A percentile compares a stretch with the other conserved stretches of the same genome.
phyloP scores from a whole-genome alignment of 2,888 invertebrate species.

The Syrphus vitripennis region DNA sequence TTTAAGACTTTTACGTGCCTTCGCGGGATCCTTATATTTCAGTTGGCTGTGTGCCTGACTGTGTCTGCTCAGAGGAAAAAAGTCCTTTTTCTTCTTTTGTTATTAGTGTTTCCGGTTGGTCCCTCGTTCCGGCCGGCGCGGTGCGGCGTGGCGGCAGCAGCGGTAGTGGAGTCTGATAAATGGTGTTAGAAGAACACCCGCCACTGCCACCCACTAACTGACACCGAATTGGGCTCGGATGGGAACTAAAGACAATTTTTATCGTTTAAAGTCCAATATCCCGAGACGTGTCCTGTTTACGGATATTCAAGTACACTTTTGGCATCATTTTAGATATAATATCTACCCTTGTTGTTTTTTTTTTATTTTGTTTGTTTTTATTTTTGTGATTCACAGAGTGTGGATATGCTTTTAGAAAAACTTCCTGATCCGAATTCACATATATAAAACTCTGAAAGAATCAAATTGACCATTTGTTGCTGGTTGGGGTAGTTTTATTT shows the following conservation, averaged over 20 bases:
- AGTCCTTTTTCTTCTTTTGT: constrained; percentile 31
- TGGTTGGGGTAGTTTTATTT: constrained; percentile 50
- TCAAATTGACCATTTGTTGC: constrained; percentile 69
- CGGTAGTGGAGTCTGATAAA: constrained; percentile 57
- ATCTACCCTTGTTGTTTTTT: background rate
- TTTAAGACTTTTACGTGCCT: constrained; percentile 66
- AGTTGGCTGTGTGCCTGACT: background rate
- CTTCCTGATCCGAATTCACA: background rate
- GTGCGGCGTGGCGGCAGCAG: no score
- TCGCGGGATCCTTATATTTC: constrained; percentile 18
- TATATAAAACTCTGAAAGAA: background rate
- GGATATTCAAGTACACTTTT: constrained; percentile 40
- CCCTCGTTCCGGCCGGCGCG: background rate
- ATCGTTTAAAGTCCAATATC: constrained; percentile 71
- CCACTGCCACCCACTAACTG: background rate
- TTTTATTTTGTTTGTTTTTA: no score
- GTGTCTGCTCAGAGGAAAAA: background rate
- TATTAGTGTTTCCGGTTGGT: constrained; percentile 64
- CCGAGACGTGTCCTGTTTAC: constrained; percentile 58
- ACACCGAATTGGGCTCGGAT: constrained; percentile 16
- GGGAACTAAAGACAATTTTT: constrained; percentile 62
- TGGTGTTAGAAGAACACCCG: constrained; percentile 12
- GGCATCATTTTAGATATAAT: constrained; percentile 11
- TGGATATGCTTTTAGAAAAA: background rate
- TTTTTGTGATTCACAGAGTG: background rate